phyloP scores from a whole-genome alignment of 1,140 invertebrate genomes.

The Venturia canescens region DNA sequence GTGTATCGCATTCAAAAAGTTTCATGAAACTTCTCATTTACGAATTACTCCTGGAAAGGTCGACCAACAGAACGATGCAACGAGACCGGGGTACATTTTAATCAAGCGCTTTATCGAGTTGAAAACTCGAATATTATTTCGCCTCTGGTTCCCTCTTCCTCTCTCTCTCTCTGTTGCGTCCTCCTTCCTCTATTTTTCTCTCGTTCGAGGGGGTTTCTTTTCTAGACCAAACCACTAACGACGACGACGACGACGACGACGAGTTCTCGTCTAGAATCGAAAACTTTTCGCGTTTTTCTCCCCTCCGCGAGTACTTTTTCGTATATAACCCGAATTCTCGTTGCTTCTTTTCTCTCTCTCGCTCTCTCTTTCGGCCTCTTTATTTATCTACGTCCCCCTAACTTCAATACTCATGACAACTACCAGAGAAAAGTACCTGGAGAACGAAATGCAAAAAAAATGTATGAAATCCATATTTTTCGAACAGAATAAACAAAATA shows the following conservation, averaged over 20 bases:
- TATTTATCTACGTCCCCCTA: too few species aligned
- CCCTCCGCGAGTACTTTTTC: too few species aligned
- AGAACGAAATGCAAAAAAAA: too few species aligned
- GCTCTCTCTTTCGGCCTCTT: too few species aligned
- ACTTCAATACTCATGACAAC: too few species aligned
- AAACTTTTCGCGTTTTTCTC: slow-evolving; percentile 32
- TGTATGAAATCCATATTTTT: too few species aligned
- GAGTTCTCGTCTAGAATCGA: slow-evolving; percentile 2
- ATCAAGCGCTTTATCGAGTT: slow-evolving; percentile 68
- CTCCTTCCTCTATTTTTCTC: background rate
- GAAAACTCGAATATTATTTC: slow-evolving; percentile 69
- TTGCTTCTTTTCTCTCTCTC: too few species aligned
- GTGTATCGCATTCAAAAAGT: slow-evolving; percentile 60
- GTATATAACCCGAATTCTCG: too few species aligned
- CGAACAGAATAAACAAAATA: too few species aligned
- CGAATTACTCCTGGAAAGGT: slow-evolving; percentile 62
- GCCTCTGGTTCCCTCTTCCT: slow-evolving; percentile 19
- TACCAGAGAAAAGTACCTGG: too few species aligned
- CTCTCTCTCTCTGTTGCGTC: too few species aligned
- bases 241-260: slow-evolving; percentile 1
- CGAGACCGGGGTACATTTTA: slow-evolving; percentile 62
- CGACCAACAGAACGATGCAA: background rate
- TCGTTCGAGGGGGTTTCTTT: background rate
- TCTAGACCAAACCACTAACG: slow-evolving; percentile 6
- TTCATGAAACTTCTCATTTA: slow-evolving; percentile 66